Percentiles rank a stretch among this genome's conserved stretches.
Evolutionary conservation across 2,113 vertebrate genomes (phyloP).

Genomic region (Scophthalmus maximus): DNA sequence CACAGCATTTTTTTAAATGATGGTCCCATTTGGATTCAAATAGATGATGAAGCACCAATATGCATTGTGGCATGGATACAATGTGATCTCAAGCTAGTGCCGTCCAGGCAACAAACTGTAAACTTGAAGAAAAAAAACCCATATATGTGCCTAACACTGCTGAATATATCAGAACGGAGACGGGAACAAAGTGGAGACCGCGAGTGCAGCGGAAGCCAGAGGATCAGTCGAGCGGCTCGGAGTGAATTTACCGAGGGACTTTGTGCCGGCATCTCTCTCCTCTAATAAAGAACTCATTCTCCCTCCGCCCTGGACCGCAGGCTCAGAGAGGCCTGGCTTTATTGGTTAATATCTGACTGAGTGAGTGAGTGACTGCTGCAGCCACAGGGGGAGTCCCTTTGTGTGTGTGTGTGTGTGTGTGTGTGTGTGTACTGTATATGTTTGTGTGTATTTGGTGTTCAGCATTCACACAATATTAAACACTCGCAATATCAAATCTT

Average conservation of each 20-base stretch:
- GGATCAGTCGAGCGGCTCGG: conserved; percentile 39
- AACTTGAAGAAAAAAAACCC: neutral
- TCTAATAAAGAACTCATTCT: conserved; percentile 61
- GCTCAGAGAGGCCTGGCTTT: conserved; percentile 36
- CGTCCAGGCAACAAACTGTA: no score
- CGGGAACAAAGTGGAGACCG: conserved; percentile 28
- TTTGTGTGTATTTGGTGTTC: conserved; percentile 4
- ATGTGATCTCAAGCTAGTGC: no score
- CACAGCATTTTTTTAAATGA: no score
- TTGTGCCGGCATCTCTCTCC: conserved; percentile 41
- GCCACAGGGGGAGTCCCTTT: conserved; percentile 22
- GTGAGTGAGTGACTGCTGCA: conserved; percentile 34
- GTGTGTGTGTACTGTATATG: no score
- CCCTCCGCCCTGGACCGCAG: conserved; percentile 49
- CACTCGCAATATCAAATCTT: conserved; percentile 41
- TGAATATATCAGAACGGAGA: conserved; percentile 13
- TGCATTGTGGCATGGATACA: no score
- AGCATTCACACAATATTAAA: conserved; percentile 55
- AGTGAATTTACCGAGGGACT: conserved; percentile 26
- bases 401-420: conserved; percentile 30
- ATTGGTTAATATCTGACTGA: conserved; percentile 66
- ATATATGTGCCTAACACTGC: conserved; percentile 2
- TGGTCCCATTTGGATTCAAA: no score
- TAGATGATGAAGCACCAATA: no score
- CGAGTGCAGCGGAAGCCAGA: conserved; percentile 27